phyloP scores from a whole-genome alignment of 2,888 invertebrate species.

The Byasa hedistus region DNA sequence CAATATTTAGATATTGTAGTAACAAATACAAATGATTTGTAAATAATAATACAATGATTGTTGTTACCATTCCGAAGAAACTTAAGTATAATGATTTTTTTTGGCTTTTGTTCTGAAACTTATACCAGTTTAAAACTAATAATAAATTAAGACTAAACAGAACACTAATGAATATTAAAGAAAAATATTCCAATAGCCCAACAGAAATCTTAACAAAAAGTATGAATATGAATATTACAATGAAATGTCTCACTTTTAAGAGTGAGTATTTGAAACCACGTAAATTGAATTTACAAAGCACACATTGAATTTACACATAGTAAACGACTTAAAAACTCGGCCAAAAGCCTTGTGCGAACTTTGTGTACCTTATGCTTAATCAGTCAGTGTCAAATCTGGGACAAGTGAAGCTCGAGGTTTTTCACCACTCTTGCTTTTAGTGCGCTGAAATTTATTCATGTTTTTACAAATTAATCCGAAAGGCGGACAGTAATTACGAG shows the following conservation, averaged over 20 bases:
- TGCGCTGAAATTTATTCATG: slow-evolving; percentile 10
- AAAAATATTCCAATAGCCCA: no score
- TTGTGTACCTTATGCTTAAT: slow-evolving; percentile 25
- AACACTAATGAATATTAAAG: no score
- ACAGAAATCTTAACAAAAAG: no score
- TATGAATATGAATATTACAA: not conserved
- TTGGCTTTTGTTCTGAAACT: no score
- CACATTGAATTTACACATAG: slow-evolving; percentile 11
- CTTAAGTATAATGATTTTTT: no score
- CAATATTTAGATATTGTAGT: no score
- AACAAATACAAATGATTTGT: no score
- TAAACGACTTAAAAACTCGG: slow-evolving; percentile 20
- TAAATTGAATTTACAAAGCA: slow-evolving; percentile 14
- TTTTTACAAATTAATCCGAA: slow-evolving; percentile 11
- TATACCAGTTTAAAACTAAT: no score
- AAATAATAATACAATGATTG: no score
- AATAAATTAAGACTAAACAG: no score
- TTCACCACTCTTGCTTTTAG: slow-evolving; percentile 4
- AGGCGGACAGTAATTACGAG: not conserved
- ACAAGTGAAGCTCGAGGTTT: slow-evolving; percentile 25
- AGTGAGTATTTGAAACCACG: not conserved
- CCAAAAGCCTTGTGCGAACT: slow-evolving; percentile 21
- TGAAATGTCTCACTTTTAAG: not conserved
- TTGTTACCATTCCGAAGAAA: no score
- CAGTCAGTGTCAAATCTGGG: slow-evolving; percentile 28